These are phyloP conservation scores for Armadillidium nasatum DNA, from an alignment of 1,140 invertebrate genomes.

Conservation along the genomic window DNA sequence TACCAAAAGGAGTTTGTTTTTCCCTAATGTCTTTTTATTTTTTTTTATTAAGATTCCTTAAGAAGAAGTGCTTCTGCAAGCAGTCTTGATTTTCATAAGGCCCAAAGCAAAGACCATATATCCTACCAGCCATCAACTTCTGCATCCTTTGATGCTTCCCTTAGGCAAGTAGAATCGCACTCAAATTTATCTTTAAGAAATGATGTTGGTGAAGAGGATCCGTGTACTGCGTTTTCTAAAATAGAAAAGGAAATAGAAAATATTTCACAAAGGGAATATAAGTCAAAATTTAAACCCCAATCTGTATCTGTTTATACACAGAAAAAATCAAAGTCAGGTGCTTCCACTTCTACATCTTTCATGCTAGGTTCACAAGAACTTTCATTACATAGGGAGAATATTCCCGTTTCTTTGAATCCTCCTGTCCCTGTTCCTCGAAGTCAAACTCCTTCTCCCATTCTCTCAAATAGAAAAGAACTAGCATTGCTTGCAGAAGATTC, in stretches of 20 bases:
- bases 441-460: conserved; percentile 37
- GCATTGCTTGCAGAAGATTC: conserved; percentile 11
- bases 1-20: no score
- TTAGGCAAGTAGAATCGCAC: conserved; percentile 44
- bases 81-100: conserved; percentile 24
- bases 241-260: conserved; percentile 50
- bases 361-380: background rate
- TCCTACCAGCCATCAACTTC: conserved; percentile 1
- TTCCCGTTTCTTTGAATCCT: conserved; percentile 20
- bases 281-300: background rate
- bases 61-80: background rate
- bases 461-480: conserved; percentile 23
- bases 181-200: conserved; percentile 3
- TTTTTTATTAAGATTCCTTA: background rate
- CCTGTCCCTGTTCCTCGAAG: conserved; percentile 30
- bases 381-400: conserved; percentile 17
- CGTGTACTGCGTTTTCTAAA: conserved; percentile 45
- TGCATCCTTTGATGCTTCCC: conserved; percentile 38
- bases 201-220: background rate
- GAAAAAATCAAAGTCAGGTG: background rate
- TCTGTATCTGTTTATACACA: background rate
- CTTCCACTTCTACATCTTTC: background rate
- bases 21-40: background rate
- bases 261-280: conserved; percentile 41
- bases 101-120: conserved; percentile 11